Evolutionary conservation across 1,140 invertebrate species (phyloP).

Genomic region (Eubasilissa regina): DNA sequence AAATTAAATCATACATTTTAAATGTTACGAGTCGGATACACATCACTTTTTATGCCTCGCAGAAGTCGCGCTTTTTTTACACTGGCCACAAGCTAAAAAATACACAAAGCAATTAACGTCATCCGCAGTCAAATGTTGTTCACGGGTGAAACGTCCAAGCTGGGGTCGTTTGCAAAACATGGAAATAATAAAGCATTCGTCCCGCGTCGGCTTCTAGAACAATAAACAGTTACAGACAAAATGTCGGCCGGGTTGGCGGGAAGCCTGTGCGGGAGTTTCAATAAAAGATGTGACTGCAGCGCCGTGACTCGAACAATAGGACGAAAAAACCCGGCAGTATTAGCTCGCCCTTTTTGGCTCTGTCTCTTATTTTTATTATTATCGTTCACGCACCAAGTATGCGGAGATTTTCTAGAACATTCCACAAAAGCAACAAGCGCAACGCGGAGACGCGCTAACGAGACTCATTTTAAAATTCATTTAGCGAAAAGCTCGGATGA

Average conservation of each 20-base stretch:
- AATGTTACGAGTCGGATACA: neutral
- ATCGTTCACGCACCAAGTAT: constrained; percentile 50
- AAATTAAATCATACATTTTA: neutral
- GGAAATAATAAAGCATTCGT: constrained; percentile 33
- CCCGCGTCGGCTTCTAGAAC: constrained; percentile 12
- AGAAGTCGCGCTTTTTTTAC: neutral
- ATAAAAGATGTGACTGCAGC: constrained; percentile 52
- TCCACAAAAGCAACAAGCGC: constrained; percentile 26
- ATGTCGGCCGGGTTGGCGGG: constrained; percentile 27
- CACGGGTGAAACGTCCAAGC: constrained; percentile 27
- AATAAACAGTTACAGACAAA: constrained; percentile 40
- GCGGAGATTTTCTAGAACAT: constrained; percentile 5
- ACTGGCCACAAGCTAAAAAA: neutral
- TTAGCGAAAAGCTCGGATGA: neutral
- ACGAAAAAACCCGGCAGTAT: constrained; percentile 16
- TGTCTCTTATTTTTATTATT: constrained; percentile 51
- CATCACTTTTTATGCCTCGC: neutral
- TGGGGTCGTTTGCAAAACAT: constrained; percentile 24
- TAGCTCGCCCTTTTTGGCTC: constrained; percentile 30
- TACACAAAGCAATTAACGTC: constrained; percentile 42
- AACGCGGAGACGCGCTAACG: constrained; percentile 39
- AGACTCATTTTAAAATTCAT: neutral
- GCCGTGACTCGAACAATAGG: constrained; percentile 49
- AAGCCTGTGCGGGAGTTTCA: constrained; percentile 19
- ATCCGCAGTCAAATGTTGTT: constrained; percentile 28